Percentiles rank a stretch among this genome's conserved stretches.
Conservation (phyloP, 2,888 invertebrate genomes). For the Lagria hirta region DNA sequence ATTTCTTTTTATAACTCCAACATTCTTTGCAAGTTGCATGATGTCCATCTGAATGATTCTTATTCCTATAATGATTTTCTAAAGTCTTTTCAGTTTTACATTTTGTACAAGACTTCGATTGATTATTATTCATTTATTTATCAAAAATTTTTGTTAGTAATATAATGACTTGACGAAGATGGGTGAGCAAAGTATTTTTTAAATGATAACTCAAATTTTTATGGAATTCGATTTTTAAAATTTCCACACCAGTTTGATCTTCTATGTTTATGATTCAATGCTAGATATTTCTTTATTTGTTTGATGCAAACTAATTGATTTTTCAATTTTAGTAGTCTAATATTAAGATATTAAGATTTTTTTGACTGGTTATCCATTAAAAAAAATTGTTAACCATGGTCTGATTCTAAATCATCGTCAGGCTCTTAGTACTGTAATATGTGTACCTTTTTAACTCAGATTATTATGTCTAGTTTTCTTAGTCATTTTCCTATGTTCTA, state of each 20-base stretch:
- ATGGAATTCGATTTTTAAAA: slow-evolving; percentile 19
- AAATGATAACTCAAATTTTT: slow-evolving; percentile 19
- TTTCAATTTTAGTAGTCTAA: slow-evolving; percentile 10
- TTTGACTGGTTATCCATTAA: no score
- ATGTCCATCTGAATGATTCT: slow-evolving; percentile 19
- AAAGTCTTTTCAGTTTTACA: slow-evolving; percentile 17
- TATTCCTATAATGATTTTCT: slow-evolving; percentile 20
- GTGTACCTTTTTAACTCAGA: slow-evolving; percentile 3
- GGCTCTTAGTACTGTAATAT: no score
- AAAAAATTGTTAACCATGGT: no score
- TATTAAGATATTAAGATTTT: no score
- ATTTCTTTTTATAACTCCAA: slow-evolving; percentile 16
- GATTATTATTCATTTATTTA: slow-evolving; percentile 19
- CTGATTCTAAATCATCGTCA: no score
- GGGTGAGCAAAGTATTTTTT: slow-evolving; percentile 20
- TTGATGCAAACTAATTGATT: slow-evolving; percentile 14
- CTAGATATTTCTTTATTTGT: slow-evolving; percentile 13
- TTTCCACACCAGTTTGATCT: slow-evolving; percentile 17
- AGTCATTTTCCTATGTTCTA: no score
- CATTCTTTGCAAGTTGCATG: slow-evolving; percentile 18
- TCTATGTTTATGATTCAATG: slow-evolving; percentile 13
- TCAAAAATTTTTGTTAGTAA: slow-evolving; percentile 21
- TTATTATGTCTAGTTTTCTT: no score
- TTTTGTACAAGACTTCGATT: slow-evolving; percentile 19
- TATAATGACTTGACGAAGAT: slow-evolving; percentile 17